Base-by-base conservation (phyloP, 1,140 invertebrate species). In the Diabrotica undecimpunctata region DNA sequence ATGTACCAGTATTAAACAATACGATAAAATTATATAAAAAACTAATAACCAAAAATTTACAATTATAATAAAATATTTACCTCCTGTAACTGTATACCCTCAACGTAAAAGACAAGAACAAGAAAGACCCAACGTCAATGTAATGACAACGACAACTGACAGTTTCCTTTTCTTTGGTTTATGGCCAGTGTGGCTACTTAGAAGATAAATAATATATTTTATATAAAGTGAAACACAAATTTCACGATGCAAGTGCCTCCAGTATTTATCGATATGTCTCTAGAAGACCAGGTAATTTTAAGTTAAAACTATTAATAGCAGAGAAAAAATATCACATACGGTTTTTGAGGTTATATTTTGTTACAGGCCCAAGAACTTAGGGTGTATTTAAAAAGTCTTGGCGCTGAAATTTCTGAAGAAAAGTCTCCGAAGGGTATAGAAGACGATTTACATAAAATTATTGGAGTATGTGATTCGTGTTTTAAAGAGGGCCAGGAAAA, bases 371-470 rank as follows among this genome's bases (percentile, higher is more conserved):
- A 90, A 80, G 95, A 97, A 80, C 80, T 98, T 12, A 82, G 94
- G 67, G 87, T 86, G 57, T 96, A 94, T 81, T 91, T 97, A 69
- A 96, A 96, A 80, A 88, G 87, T 67, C 82, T 96, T 13, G 95
- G 95, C 38, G 95, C 94, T 36, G 92, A 95, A 82, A 93, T 97
- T 70, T 92, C 93, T 4, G 90, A 93, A 75, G 93, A 96, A 77
- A 93, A 93, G 75, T 91, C 91, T 7, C 84, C 88, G 0, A 94
- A 94, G 81, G 94, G 93, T 8, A 90, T 96, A 70, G 91, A 95
- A 78, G 92, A 95, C 85, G 94, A 97, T 83, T 82, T 97, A 63
- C 91, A 95, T 77, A 94, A 97, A 80, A 95, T 97, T 69, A 95
- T 97, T 75, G 91, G 92, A 60, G 94, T 95, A 7, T 96, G 93